Base-by-base conservation (phyloP, 1,140 invertebrate genomes). In the Aphelenchoides avenae region DNA sequence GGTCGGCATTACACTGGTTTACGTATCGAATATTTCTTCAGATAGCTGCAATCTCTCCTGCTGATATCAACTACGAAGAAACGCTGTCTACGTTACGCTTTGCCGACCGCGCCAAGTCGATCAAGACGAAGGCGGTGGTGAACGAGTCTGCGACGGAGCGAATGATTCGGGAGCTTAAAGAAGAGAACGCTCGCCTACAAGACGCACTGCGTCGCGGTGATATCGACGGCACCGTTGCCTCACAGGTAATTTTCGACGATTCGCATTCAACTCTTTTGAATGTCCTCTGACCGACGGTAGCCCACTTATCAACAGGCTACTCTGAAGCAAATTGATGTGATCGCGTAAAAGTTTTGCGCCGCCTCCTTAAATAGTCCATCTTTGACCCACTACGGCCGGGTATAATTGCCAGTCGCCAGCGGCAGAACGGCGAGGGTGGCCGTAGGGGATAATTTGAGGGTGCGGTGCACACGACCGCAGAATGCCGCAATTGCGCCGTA, bases 51-150 rank as follows among this genome's bases (percentile, higher is more conserved):
- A 78, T 85, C 27, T 85, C 83, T 30, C 84, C 84, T 5, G 84
- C 84, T 7, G 83, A 85, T 65, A 81, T 83, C n/a, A 84, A 84
- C 66, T 85, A 83, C 64, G 84, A 85, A 43, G 84, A 85, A 70
- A 84, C 84, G 0, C 59, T 85, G 6, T 82, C 81, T 26, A 84
- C 84, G 1, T 73, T 85, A 29, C 68, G 83, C 61, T 85, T 83
- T 76, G 84, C 84, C 55, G 83, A 85, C 69, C 66, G 83, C 56
- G 83, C 82, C 6, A 84, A 84, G 69, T 80, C 82, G 69, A 84
- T 85, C 55, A 81, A 81, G 66, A 84, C 82, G 5, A 79, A 78
- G 34, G 81, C 83, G 6, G 78, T 76, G 1, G 78, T 83, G 2
- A 85, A 85, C 67, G 83, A 84, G 64, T 81, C 83, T 62, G 80